Evolutionary conservation across 2,797 vertebrate species (phyloP).

Genomic region (Megaceryle alcyon): DNA sequence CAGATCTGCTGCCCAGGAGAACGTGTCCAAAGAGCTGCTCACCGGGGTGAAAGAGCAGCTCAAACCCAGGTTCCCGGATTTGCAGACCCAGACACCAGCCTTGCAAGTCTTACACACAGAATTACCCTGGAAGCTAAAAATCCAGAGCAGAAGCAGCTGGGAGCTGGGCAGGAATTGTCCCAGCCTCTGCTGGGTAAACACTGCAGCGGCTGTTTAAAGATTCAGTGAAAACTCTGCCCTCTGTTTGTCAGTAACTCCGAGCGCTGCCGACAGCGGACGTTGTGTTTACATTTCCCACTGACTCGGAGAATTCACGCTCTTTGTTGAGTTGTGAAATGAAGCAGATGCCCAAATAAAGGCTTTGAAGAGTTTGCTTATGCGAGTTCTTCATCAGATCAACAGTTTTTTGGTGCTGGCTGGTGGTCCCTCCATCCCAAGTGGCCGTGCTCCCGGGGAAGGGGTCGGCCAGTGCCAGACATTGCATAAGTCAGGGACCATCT

Average conservation of each 20-base stretch:
- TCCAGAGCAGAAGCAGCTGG: not conserved
- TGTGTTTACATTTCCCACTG: constrained; percentile 42
- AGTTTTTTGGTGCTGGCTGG: not conserved
- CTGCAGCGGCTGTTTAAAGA: not conserved
- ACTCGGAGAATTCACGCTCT: not conserved
- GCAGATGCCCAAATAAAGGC: not conserved
- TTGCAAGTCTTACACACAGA: not conserved
- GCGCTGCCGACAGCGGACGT: accelerated
- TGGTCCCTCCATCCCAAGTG: not conserved
- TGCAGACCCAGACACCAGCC: not conserved
- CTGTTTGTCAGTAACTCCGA: not conserved
- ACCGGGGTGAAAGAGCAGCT: not conserved
- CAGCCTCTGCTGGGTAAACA: not conserved
- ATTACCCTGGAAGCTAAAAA: not conserved
- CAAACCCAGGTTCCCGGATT: not conserved
- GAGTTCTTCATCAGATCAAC: not conserved
- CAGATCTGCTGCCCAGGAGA: not conserved
- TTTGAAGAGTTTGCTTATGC: not conserved
- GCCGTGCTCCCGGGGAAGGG: not conserved
- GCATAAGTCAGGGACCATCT: not conserved
- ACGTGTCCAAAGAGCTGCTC: accelerated
- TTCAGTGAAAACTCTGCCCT: not conserved
- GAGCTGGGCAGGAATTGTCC: not conserved
- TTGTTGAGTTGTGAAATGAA: not conserved
- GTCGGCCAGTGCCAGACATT: not conserved